Percentiles rank a stretch among this genome's conserved stretches.
phyloP scores from a whole-genome alignment of 2,113 vertebrate genomes.

The Larimichthys polyactis region DNA sequence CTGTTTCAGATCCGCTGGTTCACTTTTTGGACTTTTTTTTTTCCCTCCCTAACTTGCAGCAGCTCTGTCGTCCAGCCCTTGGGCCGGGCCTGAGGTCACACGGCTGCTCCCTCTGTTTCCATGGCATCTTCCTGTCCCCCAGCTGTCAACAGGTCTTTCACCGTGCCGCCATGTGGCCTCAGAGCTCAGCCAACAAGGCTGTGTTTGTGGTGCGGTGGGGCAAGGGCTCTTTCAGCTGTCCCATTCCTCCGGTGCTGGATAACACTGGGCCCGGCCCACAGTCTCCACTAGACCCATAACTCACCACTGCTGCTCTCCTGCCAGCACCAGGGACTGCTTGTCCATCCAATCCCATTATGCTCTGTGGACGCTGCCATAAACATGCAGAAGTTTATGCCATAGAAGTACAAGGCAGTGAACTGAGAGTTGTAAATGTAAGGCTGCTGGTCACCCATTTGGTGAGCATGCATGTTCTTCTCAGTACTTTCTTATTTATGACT shows the following conservation, averaged over 20 bases:
- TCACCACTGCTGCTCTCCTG: conserved; percentile 46
- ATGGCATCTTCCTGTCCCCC: conserved; percentile 61
- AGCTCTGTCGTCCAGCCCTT: conserved; percentile 3
- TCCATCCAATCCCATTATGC: conserved; percentile 18
- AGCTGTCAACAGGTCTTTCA: conserved; percentile 77
- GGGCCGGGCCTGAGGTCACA: conserved; percentile 21
- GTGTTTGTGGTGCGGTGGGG: conserved; percentile 59
- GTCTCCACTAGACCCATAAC: conserved; percentile 71
- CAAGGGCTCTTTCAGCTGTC: conserved; percentile 78
- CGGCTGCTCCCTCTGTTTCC: conserved; percentile 52
- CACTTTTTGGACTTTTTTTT: neutral
- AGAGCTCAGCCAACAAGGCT: conserved; percentile 66
- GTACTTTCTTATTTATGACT: neutral
- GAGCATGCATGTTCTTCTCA: neutral
- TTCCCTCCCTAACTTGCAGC: neutral
- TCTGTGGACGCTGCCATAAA: neutral
- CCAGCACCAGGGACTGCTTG: conserved; percentile 30
- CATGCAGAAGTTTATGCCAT: neutral
- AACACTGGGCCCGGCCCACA: conserved; percentile 61
- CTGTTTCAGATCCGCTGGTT: neutral
- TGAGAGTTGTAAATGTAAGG: neutral
- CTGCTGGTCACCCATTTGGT: neutral
- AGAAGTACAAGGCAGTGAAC: neutral
- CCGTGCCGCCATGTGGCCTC: conserved; percentile 64
- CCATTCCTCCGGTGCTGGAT: conserved; percentile 80